Conservation (phyloP, 2,888 invertebrate species). For the Phorcus lineatus region DNA sequence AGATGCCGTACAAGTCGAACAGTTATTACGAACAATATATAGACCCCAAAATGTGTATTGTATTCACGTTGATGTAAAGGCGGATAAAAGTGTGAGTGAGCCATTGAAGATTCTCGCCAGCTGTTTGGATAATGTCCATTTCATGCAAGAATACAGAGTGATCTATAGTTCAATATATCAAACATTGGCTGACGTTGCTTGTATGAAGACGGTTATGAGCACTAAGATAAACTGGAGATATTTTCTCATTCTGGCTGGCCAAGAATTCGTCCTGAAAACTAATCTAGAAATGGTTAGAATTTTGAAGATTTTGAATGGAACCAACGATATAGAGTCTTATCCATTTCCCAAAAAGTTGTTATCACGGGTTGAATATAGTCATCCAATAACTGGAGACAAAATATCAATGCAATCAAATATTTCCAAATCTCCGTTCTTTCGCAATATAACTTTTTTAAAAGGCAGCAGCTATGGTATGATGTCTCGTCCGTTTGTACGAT, state of each 20-base stretch:
- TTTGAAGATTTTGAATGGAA: constrained; percentile 59
- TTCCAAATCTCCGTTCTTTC: background rate
- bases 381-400: background rate
- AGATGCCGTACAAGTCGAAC: constrained; percentile 47
- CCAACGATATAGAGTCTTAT: constrained; percentile 56
- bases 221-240: constrained; percentile 56
- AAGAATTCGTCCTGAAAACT: constrained; percentile 63
- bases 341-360: background rate
- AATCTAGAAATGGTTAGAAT: constrained; percentile 63
- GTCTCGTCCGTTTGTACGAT: constrained; percentile 44
- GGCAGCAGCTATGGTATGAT: constrained; percentile 51
- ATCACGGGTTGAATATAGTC: background rate
- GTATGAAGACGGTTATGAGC: constrained; percentile 7
- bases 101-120: constrained; percentile 30
- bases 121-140: constrained; percentile 53
- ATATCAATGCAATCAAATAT: background rate
- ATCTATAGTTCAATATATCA: background rate
- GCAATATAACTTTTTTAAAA: constrained; percentile 30
- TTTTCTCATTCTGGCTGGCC: constrained; percentile 61
- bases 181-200: constrained; percentile 19
- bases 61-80: constrained; percentile 58
- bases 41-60: constrained; percentile 61
- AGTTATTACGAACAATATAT: constrained; percentile 57
- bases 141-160: constrained; percentile 41
- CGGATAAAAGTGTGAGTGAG: constrained; percentile 21